A percentile compares a stretch with the other conserved stretches of the same genome.
Evolutionary conservation across 2,888 invertebrate genomes (phyloP).

Genomic region (Hemicrepidius hirtus): DNA sequence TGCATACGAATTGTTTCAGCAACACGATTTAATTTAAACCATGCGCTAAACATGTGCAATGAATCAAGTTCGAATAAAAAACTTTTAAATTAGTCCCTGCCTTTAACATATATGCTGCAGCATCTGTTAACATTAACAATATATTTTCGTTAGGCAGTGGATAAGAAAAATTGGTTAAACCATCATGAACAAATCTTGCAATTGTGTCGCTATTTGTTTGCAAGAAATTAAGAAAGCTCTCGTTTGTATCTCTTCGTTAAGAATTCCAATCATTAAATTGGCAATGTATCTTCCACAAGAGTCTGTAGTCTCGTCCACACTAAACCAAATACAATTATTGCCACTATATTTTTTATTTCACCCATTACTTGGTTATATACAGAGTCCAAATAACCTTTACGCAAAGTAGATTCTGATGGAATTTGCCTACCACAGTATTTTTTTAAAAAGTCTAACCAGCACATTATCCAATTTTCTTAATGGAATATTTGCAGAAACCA

Average conservation of each 20-base stretch:
- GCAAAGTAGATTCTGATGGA: too few species aligned
- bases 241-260: slow-evolving; percentile 6
- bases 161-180: slow-evolving; percentile 12
- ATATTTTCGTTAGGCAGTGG: slow-evolving; percentile 8
- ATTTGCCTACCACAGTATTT: background rate
- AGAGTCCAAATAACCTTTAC: slow-evolving; percentile 51
- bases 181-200: background rate
- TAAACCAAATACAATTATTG: slow-evolving; percentile 55
- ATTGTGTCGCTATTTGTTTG: slow-evolving; percentile 6
- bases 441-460: background rate
- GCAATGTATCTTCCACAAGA: slow-evolving; percentile 49
- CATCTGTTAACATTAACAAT: slow-evolving; percentile 23
- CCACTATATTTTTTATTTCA: slow-evolving; percentile 31
- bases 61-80: slow-evolving; percentile 21
- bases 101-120: slow-evolving; percentile 25
- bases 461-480: background rate
- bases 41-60: slow-evolving; percentile 15
- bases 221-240: slow-evolving; percentile 1
- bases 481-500: background rate
- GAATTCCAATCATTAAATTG: slow-evolving; percentile 57
- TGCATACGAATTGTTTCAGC: slow-evolving; percentile 16
- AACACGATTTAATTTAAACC: slow-evolving; percentile 19
- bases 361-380: slow-evolving; percentile 40
- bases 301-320: slow-evolving; percentile 55
- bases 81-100: slow-evolving; percentile 17